Base-by-base conservation (phyloP, 2,797 vertebrate species). In the Cirrhinus molitorella region DNA sequence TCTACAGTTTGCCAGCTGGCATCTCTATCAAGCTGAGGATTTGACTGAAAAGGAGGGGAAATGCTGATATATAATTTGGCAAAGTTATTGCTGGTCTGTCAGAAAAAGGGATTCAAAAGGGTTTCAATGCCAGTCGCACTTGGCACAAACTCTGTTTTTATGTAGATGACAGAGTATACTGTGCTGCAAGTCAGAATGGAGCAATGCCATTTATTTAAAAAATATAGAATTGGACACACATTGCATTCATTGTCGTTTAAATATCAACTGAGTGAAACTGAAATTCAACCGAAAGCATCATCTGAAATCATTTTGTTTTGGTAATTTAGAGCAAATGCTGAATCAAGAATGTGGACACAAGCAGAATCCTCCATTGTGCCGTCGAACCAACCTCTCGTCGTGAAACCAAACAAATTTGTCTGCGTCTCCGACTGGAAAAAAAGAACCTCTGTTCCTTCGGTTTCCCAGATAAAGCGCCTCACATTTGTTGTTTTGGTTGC, bases 401-500 rank as follows among this genome's bases (percentile, higher is more conserved):
- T 65, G 21, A 73, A 63, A 65, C 28, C 73, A 49, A 86, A 79
- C 77, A 34, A 72, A 78, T 75, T 67, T 25, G 17, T 49, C 55
- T 70, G 16, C 47, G 8, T 83, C 21, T 80, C 34, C 28, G 25
- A 25, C 19, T 63, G 7, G 47, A 71, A 75, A 84, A 81, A 83
- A 25, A 45, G n/a, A 55, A 34, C 47, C 28, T 83, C 66, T 88
- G 80, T 86, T 74, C 63, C 49, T 63, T 73, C 61, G 45, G 63
- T 82, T 61, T 31, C 3, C 11, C 8, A 67, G 21, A 87, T 81
- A 85, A 87, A 79, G 55, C 47, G n/a, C 80, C 68, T 71, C 45
- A 55, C 75, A 85, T 80, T 76, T 84, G 72, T 76, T 75, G 81
- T 84, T 85, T 79, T 28, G 51, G 59, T 40, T 70, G 75, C 75